Evolutionary conservation across 1,140 invertebrate genomes (phyloP).

Genomic region (Caenorhabditis inopinata): DNA sequence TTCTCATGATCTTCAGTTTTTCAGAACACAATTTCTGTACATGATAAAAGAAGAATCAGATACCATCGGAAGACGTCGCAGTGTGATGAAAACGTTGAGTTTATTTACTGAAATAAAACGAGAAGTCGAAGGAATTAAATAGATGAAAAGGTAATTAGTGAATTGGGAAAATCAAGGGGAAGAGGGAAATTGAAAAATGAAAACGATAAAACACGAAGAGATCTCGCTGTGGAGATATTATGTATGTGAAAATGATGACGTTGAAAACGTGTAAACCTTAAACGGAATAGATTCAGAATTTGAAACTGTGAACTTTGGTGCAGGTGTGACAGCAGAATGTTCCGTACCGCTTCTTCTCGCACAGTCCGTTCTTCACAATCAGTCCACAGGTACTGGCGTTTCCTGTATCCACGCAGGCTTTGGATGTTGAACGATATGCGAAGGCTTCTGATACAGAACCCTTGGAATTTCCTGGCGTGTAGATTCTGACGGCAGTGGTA

Average conservation of each 20-base stretch:
- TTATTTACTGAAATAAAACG: too few species aligned
- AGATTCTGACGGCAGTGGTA: not conserved
- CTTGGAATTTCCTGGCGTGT: not conserved
- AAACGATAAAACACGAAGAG: not conserved
- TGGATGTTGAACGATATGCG: not conserved
- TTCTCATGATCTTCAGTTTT: too few species aligned
- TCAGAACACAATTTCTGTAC: too few species aligned
- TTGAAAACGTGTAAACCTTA: not conserved
- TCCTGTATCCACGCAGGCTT: conserved; percentile 33
- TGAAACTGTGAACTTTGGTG: not conserved
- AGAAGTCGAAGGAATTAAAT: too few species aligned
- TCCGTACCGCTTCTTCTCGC: conserved; percentile 69
- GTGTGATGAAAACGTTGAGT: too few species aligned
- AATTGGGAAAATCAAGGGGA: not conserved
- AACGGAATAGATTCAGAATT: not conserved
- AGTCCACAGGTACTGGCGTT: conserved; percentile 9
- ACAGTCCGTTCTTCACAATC: conserved; percentile 41
- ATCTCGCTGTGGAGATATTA: conserved; percentile 21
- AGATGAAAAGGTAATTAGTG: too few species aligned
- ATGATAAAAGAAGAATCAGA: too few species aligned
- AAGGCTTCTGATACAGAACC: not conserved
- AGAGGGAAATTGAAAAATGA: not conserved
- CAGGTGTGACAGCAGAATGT: conserved; percentile 78
- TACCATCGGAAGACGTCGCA: too few species aligned
- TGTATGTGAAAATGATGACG: not conserved